A percentile compares a stretch with the other conserved stretches of the same genome.
Evolutionary conservation across 2,888 invertebrate species (phyloP).

Genomic region (Theodoxus fluviatilis): DNA sequence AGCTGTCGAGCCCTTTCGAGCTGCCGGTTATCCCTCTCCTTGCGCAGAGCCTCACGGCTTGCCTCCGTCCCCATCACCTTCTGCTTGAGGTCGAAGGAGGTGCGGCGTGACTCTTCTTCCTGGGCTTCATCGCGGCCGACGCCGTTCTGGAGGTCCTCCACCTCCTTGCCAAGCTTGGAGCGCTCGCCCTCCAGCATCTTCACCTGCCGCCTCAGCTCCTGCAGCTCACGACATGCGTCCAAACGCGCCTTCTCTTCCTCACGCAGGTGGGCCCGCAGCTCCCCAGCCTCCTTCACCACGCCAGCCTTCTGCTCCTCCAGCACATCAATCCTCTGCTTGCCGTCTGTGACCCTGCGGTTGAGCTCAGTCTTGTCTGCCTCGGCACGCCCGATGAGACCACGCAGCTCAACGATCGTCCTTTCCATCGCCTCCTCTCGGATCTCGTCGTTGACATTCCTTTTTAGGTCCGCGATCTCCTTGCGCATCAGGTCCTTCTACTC

Average conservation of each 20-base stretch:
- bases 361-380: too few species aligned
- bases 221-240: constrained; percentile 76
- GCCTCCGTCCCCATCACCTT: constrained; percentile 79
- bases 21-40: constrained; percentile 79
- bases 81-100: constrained; percentile 65
- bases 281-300: constrained; percentile 78
- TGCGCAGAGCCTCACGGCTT: constrained; percentile 79
- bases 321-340: too few species aligned
- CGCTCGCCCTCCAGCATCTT: constrained; percentile 63
- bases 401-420: too few species aligned
- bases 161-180: constrained; percentile 63
- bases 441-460: too few species aligned
- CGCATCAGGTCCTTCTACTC: too few species aligned
- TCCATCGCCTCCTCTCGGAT: too few species aligned
- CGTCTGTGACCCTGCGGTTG: too few species aligned
- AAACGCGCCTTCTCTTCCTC: constrained; percentile 77
- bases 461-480: too few species aligned
- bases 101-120: constrained; percentile 62
- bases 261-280: constrained; percentile 75
- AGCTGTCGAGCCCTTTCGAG: constrained; percentile 83
- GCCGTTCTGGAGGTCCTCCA: constrained; percentile 60
- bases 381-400: too few species aligned
- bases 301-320: constrained; percentile 82
- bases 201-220: constrained; percentile 62
- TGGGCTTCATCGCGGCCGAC: constrained; percentile 63